Percentiles rank a stretch among this genome's conserved stretches.
phyloP scores from a whole-genome alignment of 1,140 invertebrate species.

The Nasonia vitripennis region DNA sequence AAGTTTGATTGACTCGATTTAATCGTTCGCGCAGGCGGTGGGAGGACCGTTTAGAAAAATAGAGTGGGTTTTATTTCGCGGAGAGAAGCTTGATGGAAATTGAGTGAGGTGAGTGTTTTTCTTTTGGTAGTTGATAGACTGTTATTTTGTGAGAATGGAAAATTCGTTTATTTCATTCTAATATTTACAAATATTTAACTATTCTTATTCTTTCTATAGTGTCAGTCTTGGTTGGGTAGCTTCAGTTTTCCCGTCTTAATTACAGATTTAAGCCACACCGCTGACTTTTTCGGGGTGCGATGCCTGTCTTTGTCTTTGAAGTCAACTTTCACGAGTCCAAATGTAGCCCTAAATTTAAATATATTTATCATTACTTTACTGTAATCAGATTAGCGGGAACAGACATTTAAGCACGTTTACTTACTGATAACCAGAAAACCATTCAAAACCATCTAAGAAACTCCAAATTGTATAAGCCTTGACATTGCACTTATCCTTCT shows the following conservation, averaged over 20 bases:
- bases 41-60: not conserved
- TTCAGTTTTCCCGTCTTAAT: no score
- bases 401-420: conserved; percentile 57
- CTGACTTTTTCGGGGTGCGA: not conserved
- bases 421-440: conserved; percentile 80
- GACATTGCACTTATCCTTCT: conserved; percentile 80
- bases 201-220: no score
- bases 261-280: not conserved
- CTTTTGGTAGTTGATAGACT: no score
- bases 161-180: no score
- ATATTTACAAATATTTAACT: no score
- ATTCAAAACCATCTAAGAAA: conserved; percentile 88
- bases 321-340: not conserved
- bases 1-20: conserved; percentile 21
- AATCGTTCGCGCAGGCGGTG: not conserved
- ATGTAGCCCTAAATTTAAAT: not conserved
- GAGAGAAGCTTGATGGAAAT: no score
- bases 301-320: not conserved
- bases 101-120: no score
- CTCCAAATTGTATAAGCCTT: conserved; percentile 84
- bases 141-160: no score
- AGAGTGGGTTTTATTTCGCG: conserved; percentile 8
- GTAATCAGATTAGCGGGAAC: not conserved
- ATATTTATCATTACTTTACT: not conserved
- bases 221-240: no score